Base-by-base conservation (phyloP, 2,797 vertebrate genomes). In the Helostoma temminkii region DNA sequence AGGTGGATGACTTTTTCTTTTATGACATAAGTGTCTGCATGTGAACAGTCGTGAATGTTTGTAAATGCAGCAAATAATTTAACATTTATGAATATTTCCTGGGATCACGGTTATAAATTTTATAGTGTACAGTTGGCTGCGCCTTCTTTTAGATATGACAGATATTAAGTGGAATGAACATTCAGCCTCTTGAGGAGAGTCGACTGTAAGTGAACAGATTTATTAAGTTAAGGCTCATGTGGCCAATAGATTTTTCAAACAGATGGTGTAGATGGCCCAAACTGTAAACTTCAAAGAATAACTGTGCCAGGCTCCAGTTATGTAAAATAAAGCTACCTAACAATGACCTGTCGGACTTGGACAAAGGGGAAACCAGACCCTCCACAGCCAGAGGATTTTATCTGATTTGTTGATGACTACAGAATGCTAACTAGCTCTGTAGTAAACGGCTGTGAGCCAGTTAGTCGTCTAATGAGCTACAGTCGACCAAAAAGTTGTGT, bases 401-500 rank as follows among this genome's bases (percentile, higher is more conserved):
- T 78, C 52, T 54, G 74, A 81, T 80, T 67, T 41, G 82, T 71
- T 81, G 80, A 63, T 68, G 82, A 74, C 59, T 78, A 39, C 41
- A 71, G 74, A 83, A 88, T 85, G 81, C 73, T 78, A 89, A 89
- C 80, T 78, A 84, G 79, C 78, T 78, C 49, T 61, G 76, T 80
- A 81, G 82, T 77, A 70, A 84, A 77, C 59, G 68, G 62, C 87
- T 67, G 60, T 45, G 84, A 86, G 88, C 77, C 81, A 80, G 82
- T 88, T 84, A 87, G 83, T 75, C 19, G 32, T 77, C 82, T 88
- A 90, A 91, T 85, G 83, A 88, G 85, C 85, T 80, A 81, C 76
- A 82, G 84, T 79, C 61, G 22, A 84, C 67, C 9, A 34, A 85
- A 84, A 85, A 86, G 76, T 85, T 76, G 75, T 59, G 62, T 83